Evolutionary conservation across 2,113 vertebrate species (phyloP).

Genomic region (Epinephelus moara): DNA sequence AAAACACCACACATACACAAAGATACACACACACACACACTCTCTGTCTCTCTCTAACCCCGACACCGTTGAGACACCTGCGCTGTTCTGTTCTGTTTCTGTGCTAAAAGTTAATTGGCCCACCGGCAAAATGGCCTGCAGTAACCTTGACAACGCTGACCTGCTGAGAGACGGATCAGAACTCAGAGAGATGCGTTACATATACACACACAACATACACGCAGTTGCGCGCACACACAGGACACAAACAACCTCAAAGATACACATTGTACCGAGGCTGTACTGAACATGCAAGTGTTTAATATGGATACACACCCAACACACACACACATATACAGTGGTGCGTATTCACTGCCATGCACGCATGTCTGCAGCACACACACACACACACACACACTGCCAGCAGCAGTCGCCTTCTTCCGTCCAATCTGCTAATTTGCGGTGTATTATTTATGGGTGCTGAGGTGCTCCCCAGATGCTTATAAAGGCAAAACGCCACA

Average conservation of each 20-base stretch:
- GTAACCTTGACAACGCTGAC: constrained; percentile 81
- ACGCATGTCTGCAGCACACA: constrained; percentile 2
- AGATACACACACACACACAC: not conserved
- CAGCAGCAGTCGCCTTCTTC: constrained; percentile 45
- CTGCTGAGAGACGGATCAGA: constrained; percentile 72
- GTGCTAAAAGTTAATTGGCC: constrained; percentile 78
- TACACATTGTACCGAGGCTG: not conserved
- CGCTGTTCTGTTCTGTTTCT: constrained; percentile 60
- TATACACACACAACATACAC: constrained; percentile 17
- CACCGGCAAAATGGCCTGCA: constrained; percentile 65
- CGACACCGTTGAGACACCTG: constrained; percentile 54
- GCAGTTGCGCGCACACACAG: constrained; percentile 2
- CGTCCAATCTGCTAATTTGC: constrained; percentile 83
- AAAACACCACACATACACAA: not conserved
- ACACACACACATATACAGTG: not conserved
- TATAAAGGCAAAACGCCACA: constrained; percentile 69
- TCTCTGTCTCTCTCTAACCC: constrained; percentile 21
- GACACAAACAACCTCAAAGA: not conserved
- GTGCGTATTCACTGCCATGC: constrained; percentile 4
- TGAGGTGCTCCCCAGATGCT: constrained; percentile 70
- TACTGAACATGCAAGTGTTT: constrained; percentile 25
- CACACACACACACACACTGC: constrained; percentile 11
- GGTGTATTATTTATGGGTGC: constrained; percentile 82
- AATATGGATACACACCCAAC: not conserved
- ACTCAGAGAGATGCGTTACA: constrained; percentile 37